These are phyloP conservation scores for Drosophila tanythrix DNA, from an alignment of 2,888 invertebrate species.

Conservation along the genomic window DNA sequence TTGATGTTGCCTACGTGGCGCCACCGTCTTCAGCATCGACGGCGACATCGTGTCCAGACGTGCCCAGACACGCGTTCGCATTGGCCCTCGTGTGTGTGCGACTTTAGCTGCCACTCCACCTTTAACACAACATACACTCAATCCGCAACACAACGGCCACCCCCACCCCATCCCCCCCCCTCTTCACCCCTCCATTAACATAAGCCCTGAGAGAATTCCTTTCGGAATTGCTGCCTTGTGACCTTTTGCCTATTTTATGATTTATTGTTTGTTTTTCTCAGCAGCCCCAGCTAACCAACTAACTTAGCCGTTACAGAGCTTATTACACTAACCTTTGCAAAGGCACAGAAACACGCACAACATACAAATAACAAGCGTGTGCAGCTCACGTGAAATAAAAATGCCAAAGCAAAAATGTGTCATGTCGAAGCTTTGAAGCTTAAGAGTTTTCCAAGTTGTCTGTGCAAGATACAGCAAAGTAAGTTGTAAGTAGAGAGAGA, in stretches of 20 bases:
- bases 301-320: slow-evolving; percentile 50
- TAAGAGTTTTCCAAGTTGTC: slow-evolving; percentile 24
- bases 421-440: slow-evolving; percentile 31
- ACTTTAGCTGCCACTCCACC: slow-evolving; percentile 5
- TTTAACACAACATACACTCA: slow-evolving; percentile 1
- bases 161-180: background rate
- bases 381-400: slow-evolving; percentile 16
- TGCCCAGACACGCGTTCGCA: slow-evolving; percentile 59
- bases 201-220: background rate
- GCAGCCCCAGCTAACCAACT: slow-evolving; percentile 46
- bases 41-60: slow-evolving; percentile 73
- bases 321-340: slow-evolving; percentile 70
- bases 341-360: slow-evolving; percentile 7
- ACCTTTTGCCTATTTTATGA: slow-evolving; percentile 74
- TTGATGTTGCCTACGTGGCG: slow-evolving; percentile 63
- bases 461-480: slow-evolving; percentile 2
- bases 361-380: background rate
- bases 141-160: background rate
- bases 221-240: slow-evolving; percentile 33
- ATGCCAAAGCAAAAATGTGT: slow-evolving; percentile 38
- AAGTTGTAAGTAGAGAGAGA: background rate
- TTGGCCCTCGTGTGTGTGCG: slow-evolving; percentile 29
- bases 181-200: background rate
- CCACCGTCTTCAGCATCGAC: slow-evolving; percentile 45
- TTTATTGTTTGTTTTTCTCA: slow-evolving; percentile 71